Conservation (phyloP, 1,140 invertebrate species). For the Littorina saxatilis region DNA sequence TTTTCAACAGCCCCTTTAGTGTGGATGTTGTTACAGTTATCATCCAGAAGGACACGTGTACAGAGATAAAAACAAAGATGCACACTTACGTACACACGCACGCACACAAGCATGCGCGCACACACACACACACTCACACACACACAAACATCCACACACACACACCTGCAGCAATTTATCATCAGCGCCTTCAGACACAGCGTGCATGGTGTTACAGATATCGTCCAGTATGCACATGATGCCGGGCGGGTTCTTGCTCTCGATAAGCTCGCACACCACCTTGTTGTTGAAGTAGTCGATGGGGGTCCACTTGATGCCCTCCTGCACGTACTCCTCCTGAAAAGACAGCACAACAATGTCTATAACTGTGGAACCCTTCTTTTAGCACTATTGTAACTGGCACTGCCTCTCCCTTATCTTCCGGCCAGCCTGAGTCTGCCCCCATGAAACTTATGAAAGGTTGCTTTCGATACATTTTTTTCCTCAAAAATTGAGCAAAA, state of each 20-base stretch:
- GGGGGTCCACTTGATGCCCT: conserved; percentile 85
- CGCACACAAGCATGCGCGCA: neutral
- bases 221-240: conserved; percentile 85
- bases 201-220: conserved; percentile 86
- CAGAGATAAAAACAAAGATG: neutral
- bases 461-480: no score
- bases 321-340: conserved; percentile 84
- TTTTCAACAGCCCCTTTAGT: no score
- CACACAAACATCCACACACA: neutral
- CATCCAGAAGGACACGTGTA: neutral
- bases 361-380: no score
- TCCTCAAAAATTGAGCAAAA: no score
- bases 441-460: no score
- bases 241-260: conserved; percentile 76
- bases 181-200: conserved; percentile 83
- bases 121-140: neutral
- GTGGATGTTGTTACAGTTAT: no score
- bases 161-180: conserved; percentile 71
- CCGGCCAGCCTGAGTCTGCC: no score
- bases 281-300: conserved; percentile 89
- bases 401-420: no score
- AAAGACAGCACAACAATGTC: no score
- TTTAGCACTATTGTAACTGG: no score
- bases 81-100: neutral
- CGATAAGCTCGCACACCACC: conserved; percentile 84